Conservation (phyloP, 2,113 vertebrate genomes). For the Galemys pyrenaicus region DNA sequence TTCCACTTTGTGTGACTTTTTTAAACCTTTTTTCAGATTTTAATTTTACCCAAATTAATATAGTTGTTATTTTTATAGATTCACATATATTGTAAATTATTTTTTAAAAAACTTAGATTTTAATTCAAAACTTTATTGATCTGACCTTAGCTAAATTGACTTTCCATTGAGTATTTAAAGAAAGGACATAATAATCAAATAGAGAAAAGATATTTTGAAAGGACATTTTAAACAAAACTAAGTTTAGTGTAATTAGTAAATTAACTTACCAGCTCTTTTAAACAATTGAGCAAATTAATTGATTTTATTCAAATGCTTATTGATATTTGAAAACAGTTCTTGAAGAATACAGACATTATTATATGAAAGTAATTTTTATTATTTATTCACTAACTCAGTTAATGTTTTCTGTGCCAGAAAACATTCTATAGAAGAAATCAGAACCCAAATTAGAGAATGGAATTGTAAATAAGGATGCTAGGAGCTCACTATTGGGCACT, state of each 20-base stretch:
- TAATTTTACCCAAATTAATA: not conserved
- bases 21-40: slow-evolving; percentile 23
- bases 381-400: not conserved
- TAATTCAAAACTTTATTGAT: slow-evolving; percentile 4
- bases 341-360: not conserved
- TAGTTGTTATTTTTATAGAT: not conserved
- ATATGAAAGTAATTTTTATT: not conserved
- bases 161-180: not conserved
- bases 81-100: not conserved
- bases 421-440: not conserved
- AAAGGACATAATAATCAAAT: not conserved
- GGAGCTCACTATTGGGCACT: not conserved
- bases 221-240: not conserved
- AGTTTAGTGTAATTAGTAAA: not conserved
- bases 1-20: not conserved
- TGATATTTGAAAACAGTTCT: not conserved
- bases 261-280: not conserved
- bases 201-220: not conserved
- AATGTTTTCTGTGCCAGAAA: not conserved
- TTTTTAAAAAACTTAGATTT: not conserved
- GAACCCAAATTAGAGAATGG: not conserved
- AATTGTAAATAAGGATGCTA: not conserved
- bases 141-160: not conserved
- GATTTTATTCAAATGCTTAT: not conserved
- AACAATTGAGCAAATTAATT: not conserved